A percentile compares a stretch with the other conserved stretches of the same genome.
These are phyloP conservation scores for Percopsis transmontana DNA, from an alignment of 2,113 vertebrate genomes.

Conservation along the genomic window DNA sequence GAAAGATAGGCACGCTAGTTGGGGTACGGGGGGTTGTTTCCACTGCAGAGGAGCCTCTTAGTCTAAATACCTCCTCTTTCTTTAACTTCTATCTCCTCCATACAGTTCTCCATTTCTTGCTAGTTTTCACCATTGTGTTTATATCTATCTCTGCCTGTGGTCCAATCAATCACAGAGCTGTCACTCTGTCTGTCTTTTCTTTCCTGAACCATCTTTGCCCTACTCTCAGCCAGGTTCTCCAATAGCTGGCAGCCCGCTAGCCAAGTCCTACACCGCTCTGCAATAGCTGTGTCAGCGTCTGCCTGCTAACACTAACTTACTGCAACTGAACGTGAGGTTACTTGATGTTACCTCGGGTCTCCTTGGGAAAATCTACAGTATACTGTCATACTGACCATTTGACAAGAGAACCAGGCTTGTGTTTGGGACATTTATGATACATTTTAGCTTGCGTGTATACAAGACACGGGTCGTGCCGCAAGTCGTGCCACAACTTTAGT, in stretches of 20 bases:
- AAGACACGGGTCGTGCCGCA: too few relatives aligned
- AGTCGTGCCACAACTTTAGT: too few relatives aligned
- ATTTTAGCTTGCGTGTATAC: constrained; percentile 3
- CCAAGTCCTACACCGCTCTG: constrained; percentile 26
- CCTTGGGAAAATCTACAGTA: too few relatives aligned
- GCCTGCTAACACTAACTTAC: constrained; percentile 14
- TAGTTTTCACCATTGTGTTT: constrained; percentile 2
- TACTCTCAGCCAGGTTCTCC: constrained; percentile 11
- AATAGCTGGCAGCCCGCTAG: constrained; percentile 44
- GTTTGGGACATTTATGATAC: background rate
- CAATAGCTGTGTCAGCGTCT: constrained; percentile 40
- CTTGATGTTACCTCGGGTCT: too few relatives aligned
- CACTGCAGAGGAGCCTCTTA: constrained; percentile 53
- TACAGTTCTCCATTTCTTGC: constrained; percentile 12
- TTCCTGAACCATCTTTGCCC: constrained; percentile 13
- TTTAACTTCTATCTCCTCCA: constrained; percentile 8
- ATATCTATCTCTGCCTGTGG: constrained; percentile 20
- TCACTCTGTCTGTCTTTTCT: constrained; percentile 3
- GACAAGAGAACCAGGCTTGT: constrained; percentile 18
- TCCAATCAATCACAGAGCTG: too few relatives aligned
- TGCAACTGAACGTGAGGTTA: constrained; percentile 2
- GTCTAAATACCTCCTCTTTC: constrained; percentile 5
- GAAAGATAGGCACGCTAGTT: constrained; percentile 44
- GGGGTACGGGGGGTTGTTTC: constrained; percentile 24
- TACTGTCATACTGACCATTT: too few relatives aligned